A percentile compares a stretch with the other conserved stretches of the same genome.
phyloP scores from a whole-genome alignment of 1,140 invertebrate species.

The Drosophila tristis region DNA sequence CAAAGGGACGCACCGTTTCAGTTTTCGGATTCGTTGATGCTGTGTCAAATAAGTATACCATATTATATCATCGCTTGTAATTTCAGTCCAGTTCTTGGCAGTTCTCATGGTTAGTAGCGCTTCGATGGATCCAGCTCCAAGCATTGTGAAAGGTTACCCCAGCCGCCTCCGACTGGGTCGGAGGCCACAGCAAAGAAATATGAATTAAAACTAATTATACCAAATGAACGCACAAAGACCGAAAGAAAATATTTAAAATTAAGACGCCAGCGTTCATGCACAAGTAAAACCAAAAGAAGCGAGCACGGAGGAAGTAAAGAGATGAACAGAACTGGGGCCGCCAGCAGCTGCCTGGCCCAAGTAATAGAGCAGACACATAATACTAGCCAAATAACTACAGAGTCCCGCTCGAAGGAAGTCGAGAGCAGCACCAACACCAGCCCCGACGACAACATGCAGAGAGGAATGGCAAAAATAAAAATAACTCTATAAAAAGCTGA shows the following conservation, averaged over 20 bases:
- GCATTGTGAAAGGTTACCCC: neutral
- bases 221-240: conserved; percentile 69
- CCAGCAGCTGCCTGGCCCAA: conserved; percentile 30
- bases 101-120: conserved; percentile 24
- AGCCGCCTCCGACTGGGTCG: conserved; percentile 1
- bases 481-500: too few relatives aligned
- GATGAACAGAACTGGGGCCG: neutral
- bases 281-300: conserved; percentile 56
- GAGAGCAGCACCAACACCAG: conserved; percentile 14
- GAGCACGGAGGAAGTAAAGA: neutral
- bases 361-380: conserved; percentile 67
- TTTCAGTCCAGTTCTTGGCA: neutral
- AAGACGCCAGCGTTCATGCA: conserved; percentile 74
- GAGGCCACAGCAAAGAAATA: conserved; percentile 26
- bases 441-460: conserved; percentile 31
- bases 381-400: conserved; percentile 56
- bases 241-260: conserved; percentile 75
- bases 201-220: conserved; percentile 77
- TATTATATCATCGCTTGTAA: conserved; percentile 15
- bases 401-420: conserved; percentile 44
- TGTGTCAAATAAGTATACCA: conserved; percentile 34
- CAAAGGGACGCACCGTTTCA: conserved; percentile 63
- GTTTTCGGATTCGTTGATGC: conserved; percentile 51
- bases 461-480: neutral
- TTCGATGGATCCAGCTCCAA: conserved; percentile 30